A percentile compares a stretch with the other conserved stretches of the same genome.
Evolutionary conservation across 2,888 invertebrate species (phyloP).

Genomic region (Quadriops clusia): DNA sequence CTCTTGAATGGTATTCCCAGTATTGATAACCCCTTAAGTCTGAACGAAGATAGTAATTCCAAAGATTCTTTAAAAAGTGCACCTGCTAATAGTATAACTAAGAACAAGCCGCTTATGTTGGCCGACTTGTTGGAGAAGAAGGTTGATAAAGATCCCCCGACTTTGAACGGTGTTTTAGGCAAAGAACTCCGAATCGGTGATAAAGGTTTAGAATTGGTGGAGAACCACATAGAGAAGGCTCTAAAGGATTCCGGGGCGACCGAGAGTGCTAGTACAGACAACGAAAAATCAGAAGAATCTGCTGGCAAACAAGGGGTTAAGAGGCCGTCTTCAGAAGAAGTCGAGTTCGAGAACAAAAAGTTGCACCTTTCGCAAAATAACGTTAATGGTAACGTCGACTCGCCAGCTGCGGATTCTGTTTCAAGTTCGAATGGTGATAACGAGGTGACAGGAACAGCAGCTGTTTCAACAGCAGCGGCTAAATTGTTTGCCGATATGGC

Average conservation of each 20-base stretch:
- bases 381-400: slow-evolving; percentile 30
- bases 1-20: slow-evolving; percentile 46
- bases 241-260: no score
- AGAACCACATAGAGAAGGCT: slow-evolving; percentile 46
- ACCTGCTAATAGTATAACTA: slow-evolving; percentile 21
- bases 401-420: slow-evolving; percentile 39
- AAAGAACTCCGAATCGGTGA: slow-evolving; percentile 47
- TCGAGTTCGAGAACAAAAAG: slow-evolving; percentile 38
- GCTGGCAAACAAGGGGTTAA: slow-evolving; percentile 34
- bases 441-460: slow-evolving; percentile 35
- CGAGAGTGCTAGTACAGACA: slow-evolving; percentile 17
- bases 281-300: slow-evolving; percentile 26
- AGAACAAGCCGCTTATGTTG: slow-evolving; percentile 60
- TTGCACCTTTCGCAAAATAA: slow-evolving; percentile 23
- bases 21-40: slow-evolving; percentile 37
- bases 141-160: slow-evolving; percentile 45
- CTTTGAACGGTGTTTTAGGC: slow-evolving; percentile 46
- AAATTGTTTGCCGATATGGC: slow-evolving; percentile 77
- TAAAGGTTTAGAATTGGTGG: slow-evolving; percentile 47
- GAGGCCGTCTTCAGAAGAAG: slow-evolving; percentile 31
- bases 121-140: slow-evolving; percentile 76
- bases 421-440: slow-evolving; percentile 40
- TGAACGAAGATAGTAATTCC: slow-evolving; percentile 43
- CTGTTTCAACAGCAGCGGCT: slow-evolving; percentile 71
- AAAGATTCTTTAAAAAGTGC: slow-evolving; percentile 35